Evolutionary conservation across 2,888 invertebrate genomes (phyloP), one percentile per base, ranked within the genome.

Genomic region (Protophormia terraenovae): DNA sequence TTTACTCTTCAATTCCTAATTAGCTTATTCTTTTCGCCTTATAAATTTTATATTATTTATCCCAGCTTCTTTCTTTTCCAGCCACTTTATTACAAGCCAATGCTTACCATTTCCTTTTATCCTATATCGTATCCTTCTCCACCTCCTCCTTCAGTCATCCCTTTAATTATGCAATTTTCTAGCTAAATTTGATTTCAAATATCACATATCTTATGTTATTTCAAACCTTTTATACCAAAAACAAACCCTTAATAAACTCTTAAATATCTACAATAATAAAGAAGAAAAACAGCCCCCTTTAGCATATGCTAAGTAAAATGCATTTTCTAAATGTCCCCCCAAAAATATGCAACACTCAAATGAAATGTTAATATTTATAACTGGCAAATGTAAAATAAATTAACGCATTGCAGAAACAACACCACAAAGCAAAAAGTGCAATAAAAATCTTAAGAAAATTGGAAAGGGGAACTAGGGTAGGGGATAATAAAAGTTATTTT

Each of bases 341-440:
- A 58, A 75, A 79, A 53, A 35, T 85, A 85, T 82, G 85, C 73
- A 69, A 62, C 67, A 83, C 55, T 62, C 60, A 45, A 50, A 82
- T 72, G 64, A 64, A 80, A 82, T 82, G 82, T 78, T 86, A 79
- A 86, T 86, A 87, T 87, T 87, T 87, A 87, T 83, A 87, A 86
- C 87, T 85, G 81, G 84, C 79, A 87, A 86, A 87, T 83, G 82
- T 79, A 71, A 87, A 84, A 87, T 87, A 87, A 87, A 87, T 87
- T 87, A 87, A 86, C 86, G 86, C 87, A 83, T 27, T 80, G 69
- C 83, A 47, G 32, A 38, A n/a, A 58, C 29, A 16, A 50, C 19
- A 55, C 24, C 10, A 32, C n/a, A 58, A n/a, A 67, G 27, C 12
- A 53, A 41, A 71, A 71, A 38, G n/a, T 67, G 79, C 58, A 24